phyloP scores from a whole-genome alignment of 2,113 vertebrate species.

The Paramormyrops kingsleyae region DNA sequence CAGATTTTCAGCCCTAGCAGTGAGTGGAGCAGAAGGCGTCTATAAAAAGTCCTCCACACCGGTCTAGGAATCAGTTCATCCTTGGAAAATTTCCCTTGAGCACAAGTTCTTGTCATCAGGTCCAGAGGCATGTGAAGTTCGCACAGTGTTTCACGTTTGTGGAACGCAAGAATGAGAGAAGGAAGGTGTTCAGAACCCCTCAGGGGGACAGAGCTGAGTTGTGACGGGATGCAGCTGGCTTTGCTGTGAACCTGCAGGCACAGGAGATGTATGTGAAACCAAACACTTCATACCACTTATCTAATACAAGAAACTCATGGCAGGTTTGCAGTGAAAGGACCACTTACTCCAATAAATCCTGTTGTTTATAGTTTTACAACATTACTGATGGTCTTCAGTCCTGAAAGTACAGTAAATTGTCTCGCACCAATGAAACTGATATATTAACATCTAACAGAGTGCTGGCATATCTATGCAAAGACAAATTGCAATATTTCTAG shows the following conservation, averaged over 20 bases:
- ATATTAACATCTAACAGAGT: constrained; percentile 28
- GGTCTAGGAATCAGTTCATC: neutral
- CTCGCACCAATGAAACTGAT: constrained; percentile 25
- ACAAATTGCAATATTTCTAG: constrained; percentile 17
- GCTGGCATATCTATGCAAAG: constrained; percentile 27
- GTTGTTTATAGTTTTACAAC: constrained; percentile 47
- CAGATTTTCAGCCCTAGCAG: neutral
- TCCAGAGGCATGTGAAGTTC: neutral
- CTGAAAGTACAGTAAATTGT: constrained; percentile 28
- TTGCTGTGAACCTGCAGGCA: constrained; percentile 21
- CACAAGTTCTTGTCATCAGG: neutral
- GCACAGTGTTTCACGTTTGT: too few relatives aligned
- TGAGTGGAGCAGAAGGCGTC: neutral
- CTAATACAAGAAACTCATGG: constrained; percentile 51
- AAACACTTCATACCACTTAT: constrained; percentile 43
- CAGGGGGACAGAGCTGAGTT: constrained; percentile 31
- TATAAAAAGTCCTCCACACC: neutral
- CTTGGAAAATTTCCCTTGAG: neutral
- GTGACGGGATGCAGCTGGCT: constrained; percentile 35
- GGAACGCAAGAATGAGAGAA: neutral
- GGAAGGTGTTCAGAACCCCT: neutral
- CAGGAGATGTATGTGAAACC: constrained; percentile 30
- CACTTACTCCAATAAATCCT: constrained; percentile 43
- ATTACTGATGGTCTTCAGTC: constrained; percentile 41
- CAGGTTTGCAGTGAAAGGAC: constrained; percentile 50